Evolutionary conservation across 2,113 vertebrate species (phyloP).

Genomic region (Calcarius ornatus): DNA sequence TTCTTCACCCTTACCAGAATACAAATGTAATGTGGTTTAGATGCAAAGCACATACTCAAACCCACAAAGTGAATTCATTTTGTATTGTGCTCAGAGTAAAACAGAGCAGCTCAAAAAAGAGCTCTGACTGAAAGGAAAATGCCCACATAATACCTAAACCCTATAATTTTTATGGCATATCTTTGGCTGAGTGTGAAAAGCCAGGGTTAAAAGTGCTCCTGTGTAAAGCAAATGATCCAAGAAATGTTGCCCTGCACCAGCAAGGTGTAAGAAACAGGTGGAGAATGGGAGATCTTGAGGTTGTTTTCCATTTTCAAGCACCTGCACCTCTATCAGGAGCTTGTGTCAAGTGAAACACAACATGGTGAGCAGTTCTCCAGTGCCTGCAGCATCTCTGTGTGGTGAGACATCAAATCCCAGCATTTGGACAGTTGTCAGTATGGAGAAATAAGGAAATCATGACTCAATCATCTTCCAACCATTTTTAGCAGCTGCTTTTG

Average conservation of each 20-base stretch:
- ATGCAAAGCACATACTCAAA: not conserved
- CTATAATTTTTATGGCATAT: fast-evolving
- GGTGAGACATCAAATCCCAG: not conserved
- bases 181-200: not conserved
- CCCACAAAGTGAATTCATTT: not conserved
- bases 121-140: not conserved
- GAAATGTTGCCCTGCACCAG: not conserved
- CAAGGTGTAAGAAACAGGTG: not conserved
- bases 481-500: not conserved
- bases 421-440: not conserved
- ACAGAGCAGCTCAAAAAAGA: not conserved
- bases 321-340: not conserved
- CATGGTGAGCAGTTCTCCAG: not conserved
- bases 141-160: not conserved
- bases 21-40: fast-evolving
- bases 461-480: not conserved
- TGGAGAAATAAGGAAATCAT: not conserved
- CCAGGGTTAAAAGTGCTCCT: not conserved
- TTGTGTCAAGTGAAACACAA: fast-evolving
- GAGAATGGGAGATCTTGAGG: not conserved
- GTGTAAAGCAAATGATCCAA: not conserved
- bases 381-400: not conserved
- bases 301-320: not conserved
- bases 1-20: too few species aligned
- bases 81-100: not conserved